Evolutionary conservation across 1,140 invertebrate genomes (phyloP).

Genomic region (Dendroctonus valens): DNA sequence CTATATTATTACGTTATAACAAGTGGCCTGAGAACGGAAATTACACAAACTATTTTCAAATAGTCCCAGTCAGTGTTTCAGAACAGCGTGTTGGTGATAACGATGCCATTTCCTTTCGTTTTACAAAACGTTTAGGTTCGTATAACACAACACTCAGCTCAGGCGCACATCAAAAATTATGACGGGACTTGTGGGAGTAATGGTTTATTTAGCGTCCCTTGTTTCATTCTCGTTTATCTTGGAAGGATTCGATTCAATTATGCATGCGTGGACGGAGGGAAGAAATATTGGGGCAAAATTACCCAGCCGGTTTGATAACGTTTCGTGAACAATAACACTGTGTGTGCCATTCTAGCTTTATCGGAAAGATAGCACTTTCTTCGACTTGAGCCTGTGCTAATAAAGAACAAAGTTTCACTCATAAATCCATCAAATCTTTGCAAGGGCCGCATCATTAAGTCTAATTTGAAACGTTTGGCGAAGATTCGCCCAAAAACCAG

Average conservation of each 20-base stretch:
- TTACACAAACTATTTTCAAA: slow-evolving; percentile 50
- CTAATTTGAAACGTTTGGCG: too few relatives aligned
- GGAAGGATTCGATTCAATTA: slow-evolving; percentile 10
- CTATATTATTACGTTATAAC: slow-evolving; percentile 49
- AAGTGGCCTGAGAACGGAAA: slow-evolving; percentile 48
- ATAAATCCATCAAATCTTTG: too few relatives aligned
- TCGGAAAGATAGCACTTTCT: too few relatives aligned
- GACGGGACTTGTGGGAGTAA: slow-evolving; percentile 8
- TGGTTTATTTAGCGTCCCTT: slow-evolving; percentile 8
- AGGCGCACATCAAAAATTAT: slow-evolving; percentile 24
- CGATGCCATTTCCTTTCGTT: slow-evolving; percentile 43
- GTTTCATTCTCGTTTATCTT: slow-evolving; percentile 3
- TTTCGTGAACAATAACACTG: too few relatives aligned
- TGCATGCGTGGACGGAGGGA: background rate
- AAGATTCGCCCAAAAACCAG: too few relatives aligned
- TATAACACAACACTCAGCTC: slow-evolving; percentile 3
- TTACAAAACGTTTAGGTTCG: slow-evolving; percentile 38
- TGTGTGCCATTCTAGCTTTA: too few relatives aligned
- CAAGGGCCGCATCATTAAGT: too few relatives aligned
- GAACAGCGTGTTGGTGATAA: slow-evolving; percentile 41
- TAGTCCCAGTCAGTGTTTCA: slow-evolving; percentile 48
- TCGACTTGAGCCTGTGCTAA: too few relatives aligned
- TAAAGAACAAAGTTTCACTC: too few relatives aligned
- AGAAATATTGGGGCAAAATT: slow-evolving; percentile 1
- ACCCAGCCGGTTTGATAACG: background rate